Evolutionary conservation across 2,113 vertebrate species (phyloP).

Genomic region (Cisticola juncidis): DNA sequence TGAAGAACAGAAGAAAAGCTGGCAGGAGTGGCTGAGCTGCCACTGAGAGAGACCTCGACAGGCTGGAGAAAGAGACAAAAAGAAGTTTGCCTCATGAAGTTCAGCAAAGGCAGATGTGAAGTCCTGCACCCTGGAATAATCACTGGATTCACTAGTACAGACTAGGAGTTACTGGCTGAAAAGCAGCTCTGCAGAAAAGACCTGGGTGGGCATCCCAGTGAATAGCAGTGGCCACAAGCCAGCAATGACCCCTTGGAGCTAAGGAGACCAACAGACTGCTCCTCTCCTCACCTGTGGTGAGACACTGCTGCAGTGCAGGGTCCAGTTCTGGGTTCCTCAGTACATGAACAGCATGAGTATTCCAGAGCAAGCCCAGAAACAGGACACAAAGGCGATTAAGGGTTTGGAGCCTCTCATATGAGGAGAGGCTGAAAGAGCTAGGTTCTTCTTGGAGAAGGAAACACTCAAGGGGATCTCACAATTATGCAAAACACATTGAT

Average conservation of each 20-base stretch:
- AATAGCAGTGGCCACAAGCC: background rate
- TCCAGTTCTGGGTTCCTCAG: background rate
- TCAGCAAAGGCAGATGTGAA: background rate
- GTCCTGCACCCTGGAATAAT: background rate
- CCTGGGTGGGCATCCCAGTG: background rate
- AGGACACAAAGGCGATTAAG: background rate
- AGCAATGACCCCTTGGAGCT: background rate
- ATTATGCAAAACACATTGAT: background rate
- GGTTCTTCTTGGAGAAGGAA: background rate
- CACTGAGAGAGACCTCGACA: background rate
- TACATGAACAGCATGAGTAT: background rate
- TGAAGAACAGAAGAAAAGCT: background rate
- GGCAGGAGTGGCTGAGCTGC: background rate
- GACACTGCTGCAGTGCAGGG: background rate
- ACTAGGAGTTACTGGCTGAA: background rate
- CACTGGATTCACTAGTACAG: background rate
- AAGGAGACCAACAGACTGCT: background rate
- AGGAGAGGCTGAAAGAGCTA: background rate
- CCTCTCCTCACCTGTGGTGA: background rate
- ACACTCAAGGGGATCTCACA: background rate
- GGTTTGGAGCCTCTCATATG: background rate
- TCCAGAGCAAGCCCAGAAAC: background rate
- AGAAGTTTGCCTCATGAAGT: background rate
- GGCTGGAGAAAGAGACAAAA: background rate
- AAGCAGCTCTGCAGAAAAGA: background rate